Conservation (phyloP, 2,888 invertebrate genomes). For the Plusia festucae region DNA sequence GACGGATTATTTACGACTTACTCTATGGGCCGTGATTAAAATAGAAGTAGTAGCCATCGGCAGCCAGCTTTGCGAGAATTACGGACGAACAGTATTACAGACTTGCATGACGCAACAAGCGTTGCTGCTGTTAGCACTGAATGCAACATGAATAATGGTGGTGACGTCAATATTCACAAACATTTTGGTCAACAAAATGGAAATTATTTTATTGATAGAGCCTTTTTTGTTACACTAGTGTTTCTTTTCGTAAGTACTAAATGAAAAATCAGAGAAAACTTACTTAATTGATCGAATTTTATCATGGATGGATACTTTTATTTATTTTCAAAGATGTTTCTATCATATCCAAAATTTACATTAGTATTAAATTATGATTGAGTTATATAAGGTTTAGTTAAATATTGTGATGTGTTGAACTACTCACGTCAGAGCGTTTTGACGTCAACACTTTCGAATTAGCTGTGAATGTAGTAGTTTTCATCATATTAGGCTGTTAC, state of each 20-base stretch:
- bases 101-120: constrained; percentile 28
- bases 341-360: too few species aligned
- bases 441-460: constrained; percentile 1
- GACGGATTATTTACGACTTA: constrained; percentile 79
- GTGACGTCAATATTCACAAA: constrained; percentile 28
- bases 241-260: too few species aligned
- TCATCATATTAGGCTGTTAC: background rate
- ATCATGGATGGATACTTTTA: too few species aligned
- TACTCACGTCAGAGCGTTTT: background rate
- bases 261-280: too few species aligned
- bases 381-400: background rate
- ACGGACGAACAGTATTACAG: constrained; percentile 51
- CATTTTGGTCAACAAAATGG: too few species aligned
- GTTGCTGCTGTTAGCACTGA: constrained; percentile 22
- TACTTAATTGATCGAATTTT: too few species aligned
- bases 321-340: too few species aligned
- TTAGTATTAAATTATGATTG: background rate
- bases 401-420: background rate
- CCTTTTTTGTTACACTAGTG: too few species aligned
- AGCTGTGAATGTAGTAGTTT: background rate
- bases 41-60: constrained; percentile 71
- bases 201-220: too few species aligned
- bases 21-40: constrained; percentile 70
- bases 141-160: constrained; percentile 11
- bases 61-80: constrained; percentile 60